Conservation (phyloP, 2,797 vertebrate genomes). For the Sebastolobus altivelis region DNA sequence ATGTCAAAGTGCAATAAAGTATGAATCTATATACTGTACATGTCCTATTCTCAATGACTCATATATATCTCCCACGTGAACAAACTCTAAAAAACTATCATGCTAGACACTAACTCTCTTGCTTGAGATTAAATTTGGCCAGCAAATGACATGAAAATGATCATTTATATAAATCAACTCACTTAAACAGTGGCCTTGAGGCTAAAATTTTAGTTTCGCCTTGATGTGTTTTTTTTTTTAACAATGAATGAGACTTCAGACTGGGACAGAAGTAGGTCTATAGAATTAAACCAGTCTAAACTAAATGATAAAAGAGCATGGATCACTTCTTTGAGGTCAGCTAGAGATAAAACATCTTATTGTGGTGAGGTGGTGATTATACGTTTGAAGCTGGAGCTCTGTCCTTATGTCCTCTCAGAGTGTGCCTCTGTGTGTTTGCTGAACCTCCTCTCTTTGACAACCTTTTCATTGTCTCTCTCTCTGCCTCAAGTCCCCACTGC, state of each 20-base stretch:
- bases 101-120: no score
- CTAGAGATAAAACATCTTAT: conserved; percentile 36
- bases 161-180: background rate
- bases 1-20: background rate
- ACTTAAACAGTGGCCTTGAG: background rate
- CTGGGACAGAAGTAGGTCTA: background rate
- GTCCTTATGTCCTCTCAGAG: conserved; percentile 62
- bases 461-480: conserved; percentile 53
- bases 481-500: conserved; percentile 42
- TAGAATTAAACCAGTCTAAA: conserved; percentile 22
- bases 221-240: background rate
- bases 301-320: conserved; percentile 8
- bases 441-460: conserved; percentile 41
- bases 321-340: conserved; percentile 35
- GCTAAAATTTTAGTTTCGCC: no score
- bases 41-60: background rate
- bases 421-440: conserved; percentile 52
- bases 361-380: conserved; percentile 44
- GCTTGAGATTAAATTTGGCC: background rate
- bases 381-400: conserved; percentile 54
- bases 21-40: background rate
- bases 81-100: background rate
- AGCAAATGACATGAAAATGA: background rate
- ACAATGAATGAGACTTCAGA: background rate
- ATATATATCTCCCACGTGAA: background rate